phyloP scores from a whole-genome alignment of 2,797 vertebrate species.

The Apogon talboti region DNA sequence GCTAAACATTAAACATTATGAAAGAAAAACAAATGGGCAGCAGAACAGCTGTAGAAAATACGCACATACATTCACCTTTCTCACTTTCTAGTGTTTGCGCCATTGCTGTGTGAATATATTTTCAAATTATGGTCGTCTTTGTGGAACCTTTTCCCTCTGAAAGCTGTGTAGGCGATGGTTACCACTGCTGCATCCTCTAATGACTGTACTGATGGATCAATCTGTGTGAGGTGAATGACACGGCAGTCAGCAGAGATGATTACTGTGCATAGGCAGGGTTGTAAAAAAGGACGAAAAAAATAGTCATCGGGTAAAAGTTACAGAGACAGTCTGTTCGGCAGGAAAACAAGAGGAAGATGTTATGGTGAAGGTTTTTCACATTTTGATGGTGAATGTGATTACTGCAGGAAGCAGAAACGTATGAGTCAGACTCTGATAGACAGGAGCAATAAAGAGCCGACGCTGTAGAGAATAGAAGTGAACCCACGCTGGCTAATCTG shows the following conservation, averaged over 20 bases:
- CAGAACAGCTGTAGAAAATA: background rate
- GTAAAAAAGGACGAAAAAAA: constrained; percentile 6
- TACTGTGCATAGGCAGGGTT: background rate
- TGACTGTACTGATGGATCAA: constrained; percentile 21
- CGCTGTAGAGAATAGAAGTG: constrained; percentile 22
- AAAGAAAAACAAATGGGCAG: background rate
- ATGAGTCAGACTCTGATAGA: constrained; percentile 63
- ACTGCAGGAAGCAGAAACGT: constrained; percentile 52
- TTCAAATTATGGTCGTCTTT: constrained; percentile 22
- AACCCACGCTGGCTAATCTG: constrained; percentile 47
- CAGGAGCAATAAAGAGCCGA: constrained; percentile 46
- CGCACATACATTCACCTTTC: background rate
- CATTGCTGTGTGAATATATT: constrained; percentile 17
- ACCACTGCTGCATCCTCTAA: constrained; percentile 19
- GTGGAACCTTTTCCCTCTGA: background rate
- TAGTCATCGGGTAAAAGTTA: constrained; percentile 23
- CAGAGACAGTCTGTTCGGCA: constrained; percentile 6
- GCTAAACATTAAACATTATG: background rate
- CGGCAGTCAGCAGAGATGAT: constrained; percentile 47
- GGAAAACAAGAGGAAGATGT: constrained; percentile 12
- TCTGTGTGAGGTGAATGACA: constrained; percentile 46
- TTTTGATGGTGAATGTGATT: constrained; percentile 45
- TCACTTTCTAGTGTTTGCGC: constrained; percentile 4
- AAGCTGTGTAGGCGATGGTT: constrained; percentile 51
- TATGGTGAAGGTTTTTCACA: constrained; percentile 42